Base-by-base conservation (phyloP, 1,140 invertebrate species). In the Drosophila nasuta region DNA sequence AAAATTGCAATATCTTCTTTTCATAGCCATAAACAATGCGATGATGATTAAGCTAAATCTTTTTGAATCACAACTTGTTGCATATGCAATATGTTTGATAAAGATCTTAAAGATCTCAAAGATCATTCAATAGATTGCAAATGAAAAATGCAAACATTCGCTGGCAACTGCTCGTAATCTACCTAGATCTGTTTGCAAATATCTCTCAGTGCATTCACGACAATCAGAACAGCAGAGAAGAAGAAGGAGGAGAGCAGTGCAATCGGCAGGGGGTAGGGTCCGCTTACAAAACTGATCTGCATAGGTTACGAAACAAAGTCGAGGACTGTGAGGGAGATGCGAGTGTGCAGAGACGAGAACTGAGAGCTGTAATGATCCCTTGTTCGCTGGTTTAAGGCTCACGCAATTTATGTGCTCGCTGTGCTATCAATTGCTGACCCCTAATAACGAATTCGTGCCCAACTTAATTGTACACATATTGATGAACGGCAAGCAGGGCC, bases 371-470 rank as follows among this genome's bases (percentile, higher is more conserved):
- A 72, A 74, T 62, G 70, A 74, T 67, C 57, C 63, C 56, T 67
- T 62, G 30, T 73, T 73, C 57, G 56, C 52, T 10, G 52, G 52
- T 63, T 28, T 30, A 56, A 46, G 35, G 49, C 58, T 67, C 70
- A 74, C 70, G 75, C 75, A 74, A 77, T 48, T 74, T 62, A 48
- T 49, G 28, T 60, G 68, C 57, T 38, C 30, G 48, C 33, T 8
- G 56, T 30, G 28, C 74, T 33, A 71, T 75, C 68, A 75, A 75
- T 75, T 71, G 73, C 60, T 75, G 75, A 77, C 64, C 75, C 75
- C 46, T 77, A 73, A 77, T 77, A 74, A 73, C 75, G 45, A 74
- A 74, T 77, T 77, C 75, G 75, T 77, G 75, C 70, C 10, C 63
- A 74, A 67, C 64, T 52, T 77, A 74, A 77, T 74, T 77, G 75